Percentiles rank a stretch among this genome's conserved stretches.
These are phyloP conservation scores for Drosophila rellima DNA, from an alignment of 2,888 invertebrate genomes.

Conservation along the genomic window DNA sequence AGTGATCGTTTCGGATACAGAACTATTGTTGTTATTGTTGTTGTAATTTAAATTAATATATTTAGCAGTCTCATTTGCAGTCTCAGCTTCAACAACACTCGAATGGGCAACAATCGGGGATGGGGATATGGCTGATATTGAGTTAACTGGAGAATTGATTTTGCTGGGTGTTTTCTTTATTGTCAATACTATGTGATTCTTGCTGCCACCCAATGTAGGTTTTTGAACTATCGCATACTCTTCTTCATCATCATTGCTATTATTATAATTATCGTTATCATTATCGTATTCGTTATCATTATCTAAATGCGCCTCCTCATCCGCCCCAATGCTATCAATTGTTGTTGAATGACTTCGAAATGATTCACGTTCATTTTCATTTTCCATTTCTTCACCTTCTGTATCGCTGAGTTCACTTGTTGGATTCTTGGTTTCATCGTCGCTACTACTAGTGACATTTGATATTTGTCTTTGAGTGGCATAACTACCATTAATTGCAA, in stretches of 20 bases:
- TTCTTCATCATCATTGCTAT: conserved; percentile 65
- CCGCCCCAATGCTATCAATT: conserved; percentile 20
- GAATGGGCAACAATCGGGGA: conserved; percentile 36
- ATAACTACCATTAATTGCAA: conserved; percentile 66
- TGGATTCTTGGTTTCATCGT: conserved; percentile 44
- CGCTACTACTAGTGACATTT: conserved; percentile 53
- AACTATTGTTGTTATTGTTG: not conserved
- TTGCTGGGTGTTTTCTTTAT: conserved; percentile 84
- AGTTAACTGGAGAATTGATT: conserved; percentile 74
- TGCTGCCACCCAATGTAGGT: conserved; percentile 39
- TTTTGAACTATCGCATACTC: conserved; percentile 78
- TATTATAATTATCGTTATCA: conserved; percentile 26
- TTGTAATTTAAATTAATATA: conserved; percentile 6
- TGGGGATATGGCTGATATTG: conserved; percentile 62
- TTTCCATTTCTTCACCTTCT: conserved; percentile 13
- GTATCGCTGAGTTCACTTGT: conserved; percentile 29
- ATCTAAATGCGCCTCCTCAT: conserved; percentile 43
- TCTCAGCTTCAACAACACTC: not conserved
- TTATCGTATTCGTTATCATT: conserved; percentile 43
- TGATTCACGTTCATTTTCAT: conserved; percentile 41
- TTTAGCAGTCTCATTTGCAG: conserved; percentile 9
- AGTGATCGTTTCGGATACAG: not conserved
- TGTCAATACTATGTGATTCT: conserved; percentile 83
- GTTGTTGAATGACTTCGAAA: conserved; percentile 36
- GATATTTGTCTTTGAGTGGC: conserved; percentile 49